Evolutionary conservation across 2,113 vertebrate species (phyloP).

Genomic region (Bubo blakistoni): DNA sequence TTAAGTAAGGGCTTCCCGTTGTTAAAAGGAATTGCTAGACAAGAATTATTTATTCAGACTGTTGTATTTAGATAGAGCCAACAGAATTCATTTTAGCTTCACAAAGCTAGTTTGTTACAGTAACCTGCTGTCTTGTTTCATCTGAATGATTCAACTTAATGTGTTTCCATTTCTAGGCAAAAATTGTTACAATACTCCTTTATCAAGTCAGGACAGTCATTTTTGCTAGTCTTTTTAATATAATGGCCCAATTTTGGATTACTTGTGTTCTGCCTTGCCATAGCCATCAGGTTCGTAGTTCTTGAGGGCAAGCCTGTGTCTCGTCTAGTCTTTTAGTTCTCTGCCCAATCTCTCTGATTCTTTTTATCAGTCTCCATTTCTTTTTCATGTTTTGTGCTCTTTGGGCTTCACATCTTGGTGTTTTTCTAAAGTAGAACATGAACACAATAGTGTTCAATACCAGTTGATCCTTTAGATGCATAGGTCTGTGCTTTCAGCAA

Average conservation of each 20-base stretch:
- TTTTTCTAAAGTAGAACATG: not conserved
- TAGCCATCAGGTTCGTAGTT: not conserved
- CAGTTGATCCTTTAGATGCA: not conserved
- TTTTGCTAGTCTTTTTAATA: not conserved
- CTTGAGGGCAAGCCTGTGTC: not conserved
- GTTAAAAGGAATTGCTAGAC: not conserved
- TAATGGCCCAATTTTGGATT: not conserved
- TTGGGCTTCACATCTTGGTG: not conserved
- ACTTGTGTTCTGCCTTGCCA: not conserved
- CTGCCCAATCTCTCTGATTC: not conserved
- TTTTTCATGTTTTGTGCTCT: not conserved
- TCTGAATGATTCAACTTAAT: slow-evolving; percentile 9
- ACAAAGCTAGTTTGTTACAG: not conserved
- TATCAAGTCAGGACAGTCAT: not conserved
- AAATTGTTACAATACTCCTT: not conserved
- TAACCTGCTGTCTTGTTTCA: slow-evolving; percentile 40
- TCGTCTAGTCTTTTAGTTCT: not conserved
- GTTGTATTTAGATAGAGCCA: not conserved
- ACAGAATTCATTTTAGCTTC: slow-evolving; percentile 7
- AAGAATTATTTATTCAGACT: slow-evolving; percentile 2
- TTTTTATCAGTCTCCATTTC: not conserved
- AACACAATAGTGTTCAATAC: not conserved
- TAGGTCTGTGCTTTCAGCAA: not conserved
- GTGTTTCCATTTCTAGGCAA: not conserved
- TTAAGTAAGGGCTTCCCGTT: not conserved